Evolutionary conservation across 2,888 invertebrate species (phyloP).

Genomic region (Choreutis nemorana): DNA sequence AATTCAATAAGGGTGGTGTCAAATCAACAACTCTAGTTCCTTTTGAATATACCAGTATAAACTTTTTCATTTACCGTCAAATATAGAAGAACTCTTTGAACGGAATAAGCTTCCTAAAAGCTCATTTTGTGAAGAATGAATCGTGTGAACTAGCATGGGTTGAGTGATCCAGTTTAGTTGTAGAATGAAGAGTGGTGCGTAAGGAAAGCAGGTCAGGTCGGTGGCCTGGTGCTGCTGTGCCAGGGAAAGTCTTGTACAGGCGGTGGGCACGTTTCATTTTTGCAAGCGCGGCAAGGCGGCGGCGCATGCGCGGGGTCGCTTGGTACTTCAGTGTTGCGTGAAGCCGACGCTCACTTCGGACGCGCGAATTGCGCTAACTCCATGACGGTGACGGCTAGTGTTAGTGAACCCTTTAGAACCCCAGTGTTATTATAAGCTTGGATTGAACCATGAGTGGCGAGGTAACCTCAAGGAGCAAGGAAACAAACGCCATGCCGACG

Average conservation of each 20-base stretch:
- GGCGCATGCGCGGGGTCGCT: constrained; percentile 44
- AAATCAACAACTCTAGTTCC: no score
- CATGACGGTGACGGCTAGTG: constrained; percentile 26
- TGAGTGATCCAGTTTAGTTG: no score
- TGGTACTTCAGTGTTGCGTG: constrained; percentile 53
- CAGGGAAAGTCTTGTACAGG: constrained; percentile 51
- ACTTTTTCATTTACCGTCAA: no score
- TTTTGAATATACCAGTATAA: no score
- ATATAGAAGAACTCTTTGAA: no score
- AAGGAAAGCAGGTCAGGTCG: constrained; percentile 57
- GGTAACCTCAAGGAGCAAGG: constrained; percentile 40
- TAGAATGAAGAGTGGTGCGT: no score
- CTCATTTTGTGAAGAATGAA: no score
- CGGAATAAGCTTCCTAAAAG: background rate
- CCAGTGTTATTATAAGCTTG: constrained; percentile 23
- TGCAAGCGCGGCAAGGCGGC: constrained; percentile 36
- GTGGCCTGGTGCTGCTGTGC: constrained; percentile 19
- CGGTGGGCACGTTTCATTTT: constrained; percentile 44
- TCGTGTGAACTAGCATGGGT: no score
- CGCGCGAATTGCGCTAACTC: constrained; percentile 47
- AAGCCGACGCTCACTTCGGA: constrained; percentile 60
- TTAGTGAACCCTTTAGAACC: constrained; percentile 26
- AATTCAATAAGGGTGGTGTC: no score
- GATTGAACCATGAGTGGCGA: constrained; percentile 35
- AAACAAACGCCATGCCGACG: constrained; percentile 29